Evolutionary conservation across 2,797 vertebrate genomes (phyloP), one percentile per base, ranked within the genome.

Genomic region (Catostomus latipinnis): DNA sequence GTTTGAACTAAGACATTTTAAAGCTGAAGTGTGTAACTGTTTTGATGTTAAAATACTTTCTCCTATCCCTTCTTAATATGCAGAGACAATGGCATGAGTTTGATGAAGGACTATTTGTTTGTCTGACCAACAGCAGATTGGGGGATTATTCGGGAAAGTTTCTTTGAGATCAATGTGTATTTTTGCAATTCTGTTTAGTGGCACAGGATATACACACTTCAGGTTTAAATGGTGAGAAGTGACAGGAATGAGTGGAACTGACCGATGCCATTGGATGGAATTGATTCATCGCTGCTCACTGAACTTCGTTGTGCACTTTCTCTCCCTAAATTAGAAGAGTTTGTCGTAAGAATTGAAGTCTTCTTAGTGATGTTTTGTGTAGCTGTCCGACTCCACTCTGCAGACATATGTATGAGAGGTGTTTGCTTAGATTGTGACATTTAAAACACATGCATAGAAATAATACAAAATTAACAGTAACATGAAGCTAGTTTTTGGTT

Each of bases 311-410:
- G 94, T 82, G 93, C 89, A 81, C 89, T 93, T 86, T 90, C 90
- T 74, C 88, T 93, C 12, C 90, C 92, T 46, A 91, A 92, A 12
- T 92, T 92, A 87, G 94, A 81, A 0, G 92, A 94, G 88, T 88
- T 87, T 66, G 88, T 89, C 48, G 92, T 94, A 76, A 85, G 81
- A 70, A 92, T 83, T 6, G 94, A 94, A 79, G 89, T 85, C 77
- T 93, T 95, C 92, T 92, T 95, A 79, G 93, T 92, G 85, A 93
- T 92, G 84, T 92, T 94, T 61, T 96, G 94, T 9, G 95, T 96
- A 83, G 95, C 95, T 18, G 94, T 96, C 75, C 95, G 96, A 91
- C 96, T 98, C 96, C 97, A 99, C 13, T 98, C 97, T 99, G 88
- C 18, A 84, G 1, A 60, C 18, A 72, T 1, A 71, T 0, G 5